These are phyloP conservation scores for Trididemnum nubilum DNA, from an alignment of 23 tunicate genomes.

Conservation along the genomic window DNA sequence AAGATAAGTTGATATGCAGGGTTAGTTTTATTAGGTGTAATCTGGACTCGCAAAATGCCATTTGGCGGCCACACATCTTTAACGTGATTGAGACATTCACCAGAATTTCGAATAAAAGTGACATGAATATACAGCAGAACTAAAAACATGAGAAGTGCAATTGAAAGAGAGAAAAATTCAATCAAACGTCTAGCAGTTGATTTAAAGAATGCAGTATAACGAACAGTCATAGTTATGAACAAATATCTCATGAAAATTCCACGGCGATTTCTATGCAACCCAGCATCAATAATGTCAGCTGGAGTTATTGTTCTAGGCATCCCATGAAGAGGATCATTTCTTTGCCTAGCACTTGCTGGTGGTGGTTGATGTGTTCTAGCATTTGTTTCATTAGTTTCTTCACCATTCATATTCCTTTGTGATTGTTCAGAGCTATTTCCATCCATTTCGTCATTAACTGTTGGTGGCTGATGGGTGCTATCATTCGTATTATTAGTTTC, in stretches of 20 bases:
- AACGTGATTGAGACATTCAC: constrained; percentile 73
- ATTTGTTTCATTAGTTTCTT: too few species aligned
- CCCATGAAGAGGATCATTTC: not conserved
- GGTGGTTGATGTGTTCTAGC: too few species aligned
- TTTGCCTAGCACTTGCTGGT: not conserved
- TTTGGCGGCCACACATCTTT: constrained; percentile 70
- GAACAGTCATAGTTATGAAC: constrained; percentile 66
- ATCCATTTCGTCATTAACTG: too few species aligned
- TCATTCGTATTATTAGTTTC: too few species aligned
- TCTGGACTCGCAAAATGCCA: constrained; percentile 82
- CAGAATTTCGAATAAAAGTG: constrained; percentile 65
- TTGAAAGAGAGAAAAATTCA: constrained; percentile 72
- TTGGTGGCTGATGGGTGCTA: too few species aligned
- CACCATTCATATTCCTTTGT: too few species aligned
- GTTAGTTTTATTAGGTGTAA: constrained; percentile 30
- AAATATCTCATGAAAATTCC: constrained; percentile 91
- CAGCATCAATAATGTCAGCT: too few species aligned
- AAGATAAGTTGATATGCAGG: constrained; percentile 56
- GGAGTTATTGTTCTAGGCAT: too few species aligned
- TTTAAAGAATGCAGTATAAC: constrained; percentile 65
- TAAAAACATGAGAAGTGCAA: constrained; percentile 68
- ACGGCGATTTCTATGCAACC: constrained; percentile 27
- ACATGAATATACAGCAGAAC: constrained; percentile 74
- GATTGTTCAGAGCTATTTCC: too few species aligned
- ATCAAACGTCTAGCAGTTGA: constrained; percentile 64